These are phyloP conservation scores for Melanotaenia boesemani DNA, from an alignment of 2,797 vertebrate species.

Conservation along the genomic window DNA sequence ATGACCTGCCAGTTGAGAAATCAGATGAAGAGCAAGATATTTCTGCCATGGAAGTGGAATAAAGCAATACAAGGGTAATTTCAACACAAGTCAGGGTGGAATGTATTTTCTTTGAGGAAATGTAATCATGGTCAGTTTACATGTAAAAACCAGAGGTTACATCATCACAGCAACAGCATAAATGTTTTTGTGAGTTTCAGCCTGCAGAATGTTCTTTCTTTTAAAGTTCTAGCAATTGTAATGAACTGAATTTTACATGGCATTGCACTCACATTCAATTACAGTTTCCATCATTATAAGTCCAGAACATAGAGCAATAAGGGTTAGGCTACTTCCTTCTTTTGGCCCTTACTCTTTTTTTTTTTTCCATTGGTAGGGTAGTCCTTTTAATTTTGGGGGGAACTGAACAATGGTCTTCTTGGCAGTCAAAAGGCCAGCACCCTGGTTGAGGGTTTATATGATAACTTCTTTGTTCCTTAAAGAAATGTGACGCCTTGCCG, in stretches of 20 bases:
- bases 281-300: constrained; percentile 28
- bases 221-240: constrained; percentile 51
- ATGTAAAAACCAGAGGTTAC: constrained; percentile 52
- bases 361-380: constrained; percentile 22
- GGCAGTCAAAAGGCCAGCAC: neutral
- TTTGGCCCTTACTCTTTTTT: neutral
- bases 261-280: constrained; percentile 31
- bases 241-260: constrained; percentile 31
- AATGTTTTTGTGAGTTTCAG: constrained; percentile 31
- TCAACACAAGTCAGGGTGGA: constrained; percentile 33
- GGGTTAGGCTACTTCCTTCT: neutral
- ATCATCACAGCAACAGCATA: constrained; percentile 27
- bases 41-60: constrained; percentile 90
- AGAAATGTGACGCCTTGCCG: neutral
- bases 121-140: constrained; percentile 21
- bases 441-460: neutral
- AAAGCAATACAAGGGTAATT: constrained; percentile 57
- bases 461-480: neutral
- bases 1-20: constrained; percentile 73
- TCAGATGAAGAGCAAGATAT: constrained; percentile 84
- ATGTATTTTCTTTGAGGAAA: constrained; percentile 32
- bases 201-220: constrained; percentile 48
- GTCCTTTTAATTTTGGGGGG: neutral
- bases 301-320: constrained; percentile 7
- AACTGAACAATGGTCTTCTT: neutral